Evolutionary conservation across 2,113 vertebrate genomes (phyloP).

Genomic region (Bufo bufo): DNA sequence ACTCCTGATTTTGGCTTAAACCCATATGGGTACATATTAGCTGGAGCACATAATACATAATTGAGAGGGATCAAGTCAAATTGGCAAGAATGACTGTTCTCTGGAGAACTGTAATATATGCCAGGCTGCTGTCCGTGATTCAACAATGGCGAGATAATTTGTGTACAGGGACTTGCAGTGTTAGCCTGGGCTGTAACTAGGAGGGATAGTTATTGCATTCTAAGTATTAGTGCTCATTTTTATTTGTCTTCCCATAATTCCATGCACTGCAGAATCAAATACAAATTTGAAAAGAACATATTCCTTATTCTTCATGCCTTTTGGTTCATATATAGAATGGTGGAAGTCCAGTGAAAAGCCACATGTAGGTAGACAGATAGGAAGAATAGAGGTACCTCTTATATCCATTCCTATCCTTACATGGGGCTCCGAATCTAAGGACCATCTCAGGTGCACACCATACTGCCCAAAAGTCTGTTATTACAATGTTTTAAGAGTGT

Average conservation of each 20-base stretch:
- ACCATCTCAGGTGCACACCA: too few relatives aligned
- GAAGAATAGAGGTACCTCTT: too few relatives aligned
- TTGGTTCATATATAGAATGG: neutral
- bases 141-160: slow-evolving; percentile 39
- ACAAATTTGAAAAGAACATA: neutral
- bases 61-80: slow-evolving; percentile 47
- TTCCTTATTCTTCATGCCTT: neutral
- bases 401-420: too few relatives aligned
- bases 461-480: too few relatives aligned
- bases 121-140: slow-evolving; percentile 33
- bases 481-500: too few relatives aligned
- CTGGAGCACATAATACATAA: slow-evolving; percentile 49
- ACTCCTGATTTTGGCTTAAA: slow-evolving; percentile 32
- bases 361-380: too few relatives aligned
- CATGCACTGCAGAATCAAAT: neutral
- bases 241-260: neutral
- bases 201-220: neutral
- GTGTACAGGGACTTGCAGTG: slow-evolving; percentile 3
- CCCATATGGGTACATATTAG: slow-evolving; percentile 48
- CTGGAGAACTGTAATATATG: slow-evolving; percentile 37
- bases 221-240: neutral
- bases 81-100: slow-evolving; percentile 48
- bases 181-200: neutral
- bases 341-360: neutral
- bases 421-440: neutral